phyloP scores from a whole-genome alignment of 2,888 invertebrate genomes.

The Ophion ellenae region DNA sequence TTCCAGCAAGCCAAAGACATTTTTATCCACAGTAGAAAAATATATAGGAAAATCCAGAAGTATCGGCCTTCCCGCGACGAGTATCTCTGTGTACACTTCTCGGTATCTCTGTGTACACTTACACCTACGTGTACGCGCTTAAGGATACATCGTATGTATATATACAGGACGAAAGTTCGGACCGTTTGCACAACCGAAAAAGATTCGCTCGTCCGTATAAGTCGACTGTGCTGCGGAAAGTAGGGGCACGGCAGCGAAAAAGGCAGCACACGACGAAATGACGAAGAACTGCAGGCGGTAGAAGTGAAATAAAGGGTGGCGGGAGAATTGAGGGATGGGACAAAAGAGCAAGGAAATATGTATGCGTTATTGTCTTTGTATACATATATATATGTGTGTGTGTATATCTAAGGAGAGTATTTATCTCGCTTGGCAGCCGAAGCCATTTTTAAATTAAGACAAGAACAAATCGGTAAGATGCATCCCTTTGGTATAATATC shows the following conservation, averaged over 20 bases:
- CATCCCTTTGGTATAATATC: slow-evolving; percentile 59
- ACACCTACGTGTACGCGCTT: not conserved
- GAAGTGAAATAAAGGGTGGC: slow-evolving; percentile 54
- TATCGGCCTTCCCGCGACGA: not conserved
- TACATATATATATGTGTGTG: not conserved
- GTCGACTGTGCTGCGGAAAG: slow-evolving; percentile 19
- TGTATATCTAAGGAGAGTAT: slow-evolving; percentile 44
- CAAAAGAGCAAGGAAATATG: slow-evolving; percentile 17
- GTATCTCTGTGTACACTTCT: not conserved
- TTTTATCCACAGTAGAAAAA: slow-evolving; percentile 69
- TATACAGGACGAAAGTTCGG: slow-evolving; percentile 43
- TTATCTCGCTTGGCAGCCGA: slow-evolving; percentile 67
- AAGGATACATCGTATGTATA: slow-evolving; percentile 1
- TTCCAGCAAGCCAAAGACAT: slow-evolving; percentile 77
- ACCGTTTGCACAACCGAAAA: slow-evolving; percentile 49
- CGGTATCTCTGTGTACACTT: slow-evolving; percentile 17
- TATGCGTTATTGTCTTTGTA: not conserved
- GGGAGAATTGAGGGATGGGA: slow-evolving; percentile 36
- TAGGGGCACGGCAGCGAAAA: slow-evolving; percentile 37
- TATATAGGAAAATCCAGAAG: slow-evolving; percentile 53
- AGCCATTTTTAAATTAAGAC: slow-evolving; percentile 68
- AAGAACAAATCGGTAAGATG: slow-evolving; percentile 65
- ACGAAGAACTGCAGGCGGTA: slow-evolving; percentile 62
- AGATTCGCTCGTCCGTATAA: slow-evolving; percentile 43
- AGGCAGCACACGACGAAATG: slow-evolving; percentile 60